Evolutionary conservation across 2,888 invertebrate genomes (phyloP).

Genomic region (Drosophila pseudotakahashii): DNA sequence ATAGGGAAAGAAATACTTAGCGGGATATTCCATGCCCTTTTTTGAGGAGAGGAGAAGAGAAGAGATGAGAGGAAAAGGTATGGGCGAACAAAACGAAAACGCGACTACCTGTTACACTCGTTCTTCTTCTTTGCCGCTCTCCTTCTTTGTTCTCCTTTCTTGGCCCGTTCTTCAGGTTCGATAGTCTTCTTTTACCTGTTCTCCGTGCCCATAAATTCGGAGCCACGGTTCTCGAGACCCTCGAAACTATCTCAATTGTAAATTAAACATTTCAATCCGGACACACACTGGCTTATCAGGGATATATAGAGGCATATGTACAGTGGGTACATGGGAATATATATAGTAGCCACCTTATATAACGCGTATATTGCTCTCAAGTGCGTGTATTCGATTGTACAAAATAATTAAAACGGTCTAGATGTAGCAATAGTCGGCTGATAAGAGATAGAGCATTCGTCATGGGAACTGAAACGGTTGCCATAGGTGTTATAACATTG

Average conservation of each 20-base stretch:
- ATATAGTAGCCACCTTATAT: neutral
- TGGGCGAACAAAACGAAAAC: conserved; percentile 12
- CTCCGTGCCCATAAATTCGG: conserved; percentile 21
- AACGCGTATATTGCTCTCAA: conserved; percentile 3
- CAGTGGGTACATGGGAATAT: neutral
- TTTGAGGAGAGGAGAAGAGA: neutral
- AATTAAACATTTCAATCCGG: conserved; percentile 35
- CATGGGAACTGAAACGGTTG: neutral
- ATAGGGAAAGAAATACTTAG: conserved; percentile 17
- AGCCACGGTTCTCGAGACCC: conserved; percentile 3
- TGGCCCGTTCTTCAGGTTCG: conserved; percentile 14
- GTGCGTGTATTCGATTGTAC: conserved; percentile 33
- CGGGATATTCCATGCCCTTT: conserved; percentile 22
- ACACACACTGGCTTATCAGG: conserved; percentile 23
- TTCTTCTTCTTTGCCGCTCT: conserved; percentile 11
- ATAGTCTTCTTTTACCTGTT: conserved; percentile 26
- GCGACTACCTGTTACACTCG: conserved; percentile 70
- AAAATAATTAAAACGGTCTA: conserved; percentile 24
- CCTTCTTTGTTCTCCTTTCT: neutral
- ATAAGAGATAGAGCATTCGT: conserved; percentile 10
- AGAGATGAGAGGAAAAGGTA: neutral
- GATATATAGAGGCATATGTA: neutral
- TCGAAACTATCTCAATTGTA: conserved; percentile 40
- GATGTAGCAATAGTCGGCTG: conserved; percentile 28
- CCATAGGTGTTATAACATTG: conserved; percentile 11